Conservation (phyloP, 2,888 invertebrate species). For the Rhimphoctona megacephalus region DNA sequence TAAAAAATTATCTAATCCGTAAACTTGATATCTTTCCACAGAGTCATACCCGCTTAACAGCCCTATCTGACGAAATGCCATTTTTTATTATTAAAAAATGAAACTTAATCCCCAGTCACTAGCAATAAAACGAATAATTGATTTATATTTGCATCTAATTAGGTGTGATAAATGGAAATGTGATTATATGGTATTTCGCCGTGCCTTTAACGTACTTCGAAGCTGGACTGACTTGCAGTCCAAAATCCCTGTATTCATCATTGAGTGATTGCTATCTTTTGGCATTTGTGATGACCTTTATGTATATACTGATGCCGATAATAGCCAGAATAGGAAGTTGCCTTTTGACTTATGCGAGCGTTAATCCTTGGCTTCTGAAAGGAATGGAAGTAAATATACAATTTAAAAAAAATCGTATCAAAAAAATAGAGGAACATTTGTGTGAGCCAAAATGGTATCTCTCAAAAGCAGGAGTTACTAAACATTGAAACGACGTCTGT, state of each 20-base stretch:
- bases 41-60: too few relatives aligned
- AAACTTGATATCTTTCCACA: too few relatives aligned
- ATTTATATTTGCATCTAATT: slow-evolving; percentile 36
- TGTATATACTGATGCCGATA: slow-evolving; percentile 81
- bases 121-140: background rate
- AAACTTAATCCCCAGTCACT: background rate
- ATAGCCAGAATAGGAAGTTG: slow-evolving; percentile 78
- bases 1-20: too few relatives aligned
- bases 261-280: slow-evolving; percentile 79
- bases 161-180: slow-evolving; percentile 81
- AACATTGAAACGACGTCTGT: slow-evolving; percentile 30
- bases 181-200: slow-evolving; percentile 81
- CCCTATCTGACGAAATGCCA: too few relatives aligned
- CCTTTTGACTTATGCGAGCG: slow-evolving; percentile 76
- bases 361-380: slow-evolving; percentile 81
- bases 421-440: background rate
- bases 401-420: slow-evolving; percentile 2
- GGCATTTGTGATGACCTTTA: slow-evolving; percentile 78
- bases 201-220: slow-evolving; percentile 82
- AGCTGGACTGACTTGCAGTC: slow-evolving; percentile 80
- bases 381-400: slow-evolving; percentile 81
- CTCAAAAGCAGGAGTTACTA: background rate
- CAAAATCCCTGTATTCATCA: slow-evolving; percentile 78
- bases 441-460: background rate
- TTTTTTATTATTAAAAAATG: too few relatives aligned